Conservation (phyloP, 2,113 vertebrate species). For the Gavia stellata region DNA sequence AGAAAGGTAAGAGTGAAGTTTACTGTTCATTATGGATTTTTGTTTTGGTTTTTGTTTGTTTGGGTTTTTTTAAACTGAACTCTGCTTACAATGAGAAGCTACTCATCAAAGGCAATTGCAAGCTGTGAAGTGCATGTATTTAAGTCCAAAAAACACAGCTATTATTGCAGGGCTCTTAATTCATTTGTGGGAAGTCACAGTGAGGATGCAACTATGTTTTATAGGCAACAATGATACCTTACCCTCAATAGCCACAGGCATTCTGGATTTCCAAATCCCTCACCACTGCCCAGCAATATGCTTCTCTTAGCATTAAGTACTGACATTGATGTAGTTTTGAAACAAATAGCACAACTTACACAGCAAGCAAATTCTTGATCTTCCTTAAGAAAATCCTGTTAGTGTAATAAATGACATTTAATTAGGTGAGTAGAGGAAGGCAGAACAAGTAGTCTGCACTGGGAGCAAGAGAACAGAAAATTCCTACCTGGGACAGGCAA, state of each 20-base stretch:
- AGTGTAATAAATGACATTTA: background rate
- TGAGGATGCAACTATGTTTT: background rate
- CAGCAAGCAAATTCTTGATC: background rate
- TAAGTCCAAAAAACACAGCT: background rate
- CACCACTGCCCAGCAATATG: background rate
- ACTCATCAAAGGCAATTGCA: background rate
- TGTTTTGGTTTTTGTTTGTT: background rate
- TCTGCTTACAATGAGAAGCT: background rate
- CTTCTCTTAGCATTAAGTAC: background rate
- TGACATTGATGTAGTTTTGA: background rate
- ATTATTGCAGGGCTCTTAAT: background rate
- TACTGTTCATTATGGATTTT: background rate
- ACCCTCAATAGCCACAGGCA: background rate
- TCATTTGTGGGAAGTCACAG: background rate
- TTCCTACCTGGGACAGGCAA: background rate
- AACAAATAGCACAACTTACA: background rate
- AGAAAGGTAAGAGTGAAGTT: background rate
- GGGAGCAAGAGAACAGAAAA: background rate
- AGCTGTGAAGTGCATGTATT: background rate
- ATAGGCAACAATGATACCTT: background rate
- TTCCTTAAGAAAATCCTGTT: background rate
- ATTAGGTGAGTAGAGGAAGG: background rate
- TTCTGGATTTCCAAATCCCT: background rate
- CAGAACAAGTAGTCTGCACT: background rate
- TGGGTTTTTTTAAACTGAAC: background rate